A percentile compares a stretch with the other conserved stretches of the same genome.
Evolutionary conservation across 1,140 invertebrate genomes (phyloP).

Genomic region (Yoshiicerus persimilis): DNA sequence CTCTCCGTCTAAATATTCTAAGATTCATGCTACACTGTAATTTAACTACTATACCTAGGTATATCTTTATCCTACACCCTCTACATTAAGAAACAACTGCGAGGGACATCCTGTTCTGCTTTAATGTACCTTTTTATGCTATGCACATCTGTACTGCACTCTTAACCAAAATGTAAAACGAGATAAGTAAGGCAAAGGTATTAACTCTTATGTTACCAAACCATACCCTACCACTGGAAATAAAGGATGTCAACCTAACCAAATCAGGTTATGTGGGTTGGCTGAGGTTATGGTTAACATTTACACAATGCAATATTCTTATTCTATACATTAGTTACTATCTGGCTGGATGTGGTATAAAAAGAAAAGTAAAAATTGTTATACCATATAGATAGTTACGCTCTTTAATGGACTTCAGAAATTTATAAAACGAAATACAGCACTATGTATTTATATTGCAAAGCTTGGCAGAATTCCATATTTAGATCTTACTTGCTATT

Average conservation of each 20-base stretch:
- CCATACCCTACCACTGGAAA: not conserved
- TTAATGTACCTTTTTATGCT: not conserved
- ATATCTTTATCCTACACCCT: not conserved
- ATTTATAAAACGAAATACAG: not conserved
- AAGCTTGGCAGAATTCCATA: not conserved
- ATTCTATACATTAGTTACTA: no score
- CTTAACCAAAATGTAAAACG: not conserved
- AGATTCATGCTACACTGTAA: not conserved
- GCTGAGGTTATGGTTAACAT: not conserved
- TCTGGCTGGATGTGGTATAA: no score
- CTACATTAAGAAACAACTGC: not conserved
- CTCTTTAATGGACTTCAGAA: no score
- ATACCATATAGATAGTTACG: no score
- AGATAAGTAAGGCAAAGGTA: no score
- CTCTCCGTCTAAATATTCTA: not conserved
- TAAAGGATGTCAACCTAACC: not conserved
- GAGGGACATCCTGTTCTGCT: not conserved
- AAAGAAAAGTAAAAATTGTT: no score
- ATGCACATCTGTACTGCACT: not conserved
- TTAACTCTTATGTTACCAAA: no score
- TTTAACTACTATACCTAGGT: not conserved
- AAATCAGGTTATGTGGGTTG: not conserved
- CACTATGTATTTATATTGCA: not conserved
- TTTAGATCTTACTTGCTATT: constrained; percentile 1
- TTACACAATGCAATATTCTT: not conserved